phyloP scores from a whole-genome alignment of 2,888 invertebrate species.

The Agriotes lineatus region DNA sequence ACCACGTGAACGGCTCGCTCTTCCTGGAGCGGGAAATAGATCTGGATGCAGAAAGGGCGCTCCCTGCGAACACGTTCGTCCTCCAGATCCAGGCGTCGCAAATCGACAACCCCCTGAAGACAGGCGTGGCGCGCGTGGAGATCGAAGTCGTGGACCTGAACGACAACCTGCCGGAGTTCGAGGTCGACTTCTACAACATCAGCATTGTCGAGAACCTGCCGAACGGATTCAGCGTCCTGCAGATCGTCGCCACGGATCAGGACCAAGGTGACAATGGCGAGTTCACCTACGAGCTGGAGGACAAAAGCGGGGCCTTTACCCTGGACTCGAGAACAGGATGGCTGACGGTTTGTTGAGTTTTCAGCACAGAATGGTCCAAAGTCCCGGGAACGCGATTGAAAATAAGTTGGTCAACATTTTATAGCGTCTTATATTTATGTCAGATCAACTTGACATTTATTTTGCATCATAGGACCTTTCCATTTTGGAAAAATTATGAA shows the following conservation, averaged over 20 bases:
- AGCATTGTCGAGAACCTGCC: conserved; percentile 93
- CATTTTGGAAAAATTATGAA: too few relatives aligned
- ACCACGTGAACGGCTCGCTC: conserved; percentile 79
- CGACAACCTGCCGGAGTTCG: conserved; percentile 89
- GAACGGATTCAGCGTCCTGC: conserved; percentile 80
- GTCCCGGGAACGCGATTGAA: too few relatives aligned
- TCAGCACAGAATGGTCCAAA: too few relatives aligned
- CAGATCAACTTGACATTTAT: too few relatives aligned
- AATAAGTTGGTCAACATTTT: too few relatives aligned
- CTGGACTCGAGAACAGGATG: conserved; percentile 86
- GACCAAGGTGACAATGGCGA: conserved; percentile 90
- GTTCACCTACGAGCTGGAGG: conserved; percentile 83
- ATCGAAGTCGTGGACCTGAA: conserved; percentile 82
- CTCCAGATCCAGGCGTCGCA: conserved; percentile 85
- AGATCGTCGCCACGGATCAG: conserved; percentile 81
- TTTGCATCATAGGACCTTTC: too few relatives aligned
- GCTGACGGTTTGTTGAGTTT: conserved; percentile 77
- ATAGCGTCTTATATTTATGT: too few relatives aligned
- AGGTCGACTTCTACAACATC: conserved; percentile 90
- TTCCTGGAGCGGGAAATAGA: conserved; percentile 86
- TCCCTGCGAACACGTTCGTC: conserved; percentile 84
- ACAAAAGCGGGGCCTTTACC: conserved; percentile 81
- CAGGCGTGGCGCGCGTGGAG: conserved; percentile 80
- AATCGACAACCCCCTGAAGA: conserved; percentile 81
- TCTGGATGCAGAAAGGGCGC: conserved; percentile 77